Percentiles rank a stretch among this genome's conserved stretches.
Conservation (phyloP, 30 jellyfish, hydroid and myxozoan species). For the Clytia hemisphaerica region DNA sequence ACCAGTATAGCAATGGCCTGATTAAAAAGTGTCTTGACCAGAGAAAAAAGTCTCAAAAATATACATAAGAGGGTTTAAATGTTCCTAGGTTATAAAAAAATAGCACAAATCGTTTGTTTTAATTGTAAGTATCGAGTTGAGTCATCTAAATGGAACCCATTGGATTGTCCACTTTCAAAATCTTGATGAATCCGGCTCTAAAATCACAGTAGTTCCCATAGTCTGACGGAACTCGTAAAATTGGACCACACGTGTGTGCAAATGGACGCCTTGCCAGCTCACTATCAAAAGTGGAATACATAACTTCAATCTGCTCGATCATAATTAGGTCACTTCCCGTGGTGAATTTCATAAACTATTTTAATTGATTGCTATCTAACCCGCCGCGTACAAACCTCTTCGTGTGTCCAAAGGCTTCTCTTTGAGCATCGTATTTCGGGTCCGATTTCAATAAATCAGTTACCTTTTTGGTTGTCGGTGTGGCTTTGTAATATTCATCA, state of each 20-base stretch:
- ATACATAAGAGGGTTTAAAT: no score
- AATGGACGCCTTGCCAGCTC: conserved; percentile 40
- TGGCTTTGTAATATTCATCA: conserved; percentile 10
- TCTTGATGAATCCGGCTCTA: conserved; percentile 37
- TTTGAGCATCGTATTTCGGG: conserved; percentile 34
- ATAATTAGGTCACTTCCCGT: conserved; percentile 37
- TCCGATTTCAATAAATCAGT: conserved; percentile 16
- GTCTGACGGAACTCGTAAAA: conserved; percentile 37
- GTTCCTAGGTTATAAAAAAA: no score
- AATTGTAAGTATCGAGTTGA: no score
- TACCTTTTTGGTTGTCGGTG: conserved; percentile 20
- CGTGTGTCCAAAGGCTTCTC: conserved; percentile 23
- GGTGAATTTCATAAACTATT: conserved; percentile 33
- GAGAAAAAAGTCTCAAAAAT: no score
- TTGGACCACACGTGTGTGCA: conserved; percentile 59
- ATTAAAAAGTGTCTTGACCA: no score
- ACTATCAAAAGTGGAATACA: neutral
- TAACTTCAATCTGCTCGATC: conserved; percentile 23
- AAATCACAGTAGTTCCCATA: conserved; percentile 27
- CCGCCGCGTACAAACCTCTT: conserved; percentile 29
- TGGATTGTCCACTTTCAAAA: no score
- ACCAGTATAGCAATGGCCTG: no score
- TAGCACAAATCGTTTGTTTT: no score
- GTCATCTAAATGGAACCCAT: no score
- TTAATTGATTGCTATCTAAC: conserved; percentile 18